Evolutionary conservation across 2,888 invertebrate species (phyloP), one percentile per base, ranked within the genome.

Genomic region (Tholera decimalis): DNA sequence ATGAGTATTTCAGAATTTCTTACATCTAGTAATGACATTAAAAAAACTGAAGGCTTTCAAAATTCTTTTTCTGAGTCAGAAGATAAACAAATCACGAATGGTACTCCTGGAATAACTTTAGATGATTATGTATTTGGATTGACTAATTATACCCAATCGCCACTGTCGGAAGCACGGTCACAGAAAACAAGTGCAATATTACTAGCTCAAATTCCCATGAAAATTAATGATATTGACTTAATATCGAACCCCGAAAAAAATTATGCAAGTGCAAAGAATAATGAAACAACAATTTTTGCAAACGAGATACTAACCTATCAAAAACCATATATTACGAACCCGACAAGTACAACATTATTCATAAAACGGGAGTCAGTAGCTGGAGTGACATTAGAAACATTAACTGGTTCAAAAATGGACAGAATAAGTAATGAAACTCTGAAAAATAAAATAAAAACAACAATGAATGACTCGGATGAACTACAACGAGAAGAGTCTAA

Each of bases 391-490:
- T 4, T 26, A 46, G 13, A 65, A 44, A 39, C 18, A 26, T 37
- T 22, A 26, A 73, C 49, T n/a, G 18, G 11, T 26, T 50, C 30
- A 43, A 28, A 28, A 43, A 66, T 13, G 11, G 15, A 46, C 1
- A 20, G 2, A 1, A 11, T 24, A n/a, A 30, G 28, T 35, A 30
- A 15, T 26, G 8, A 51, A 15, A 0, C 6, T 0, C n/a, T 18
- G 5, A 26, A n/a, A 0, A 37, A 20, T 30, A 24, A 24, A n/a
- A 51, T 28, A 20, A 18, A 30, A 30, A 20, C 18, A 30, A 7
- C 8, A 0, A 50, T 26, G 9, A 39, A 39, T 35, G 2, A 22
- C 22, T 30, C 30, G 2, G 20, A 41, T 24, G 1, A 7, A 56
- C 28, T 28, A 0, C 6, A 11, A 26, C 67, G 0, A 30, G 20